Evolutionary conservation across 1,140 invertebrate species (phyloP).

Genomic region (Diuraphis noxia): DNA sequence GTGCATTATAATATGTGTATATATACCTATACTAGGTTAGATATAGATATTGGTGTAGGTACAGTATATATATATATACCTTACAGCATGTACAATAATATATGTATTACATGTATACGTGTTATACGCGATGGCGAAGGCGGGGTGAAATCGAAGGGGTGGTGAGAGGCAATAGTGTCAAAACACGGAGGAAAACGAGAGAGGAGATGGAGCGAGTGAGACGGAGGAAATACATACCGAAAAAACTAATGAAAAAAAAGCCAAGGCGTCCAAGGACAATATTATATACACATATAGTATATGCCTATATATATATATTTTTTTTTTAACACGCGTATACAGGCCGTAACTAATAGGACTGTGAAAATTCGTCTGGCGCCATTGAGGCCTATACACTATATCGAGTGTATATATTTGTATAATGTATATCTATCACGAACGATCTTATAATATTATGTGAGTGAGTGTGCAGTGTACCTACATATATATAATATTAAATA

Average conservation of each 20-base stretch:
- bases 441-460: neutral
- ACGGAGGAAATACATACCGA: neutral
- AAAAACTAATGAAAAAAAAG: neutral
- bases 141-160: neutral
- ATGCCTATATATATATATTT: neutral
- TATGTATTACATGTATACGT: neutral
- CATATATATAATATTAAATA: no score
- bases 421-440: neutral
- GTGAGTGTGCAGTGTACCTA: neutral
- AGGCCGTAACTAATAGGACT: conserved; percentile 45
- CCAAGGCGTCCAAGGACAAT: neutral
- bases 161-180: neutral
- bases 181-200: neutral
- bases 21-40: neutral
- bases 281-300: neutral
- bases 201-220: neutral
- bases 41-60: neutral
- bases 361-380: conserved; percentile 54
- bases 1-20: no score
- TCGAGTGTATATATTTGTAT: neutral
- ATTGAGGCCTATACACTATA: conserved; percentile 20
- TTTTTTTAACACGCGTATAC: neutral
- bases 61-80: no score
- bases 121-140: no score
- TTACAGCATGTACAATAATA: no score